Percentiles rank a stretch among this genome's conserved stretches.
Conservation (phyloP, 2,888 invertebrate genomes). For the Dolomedes plantarius region DNA sequence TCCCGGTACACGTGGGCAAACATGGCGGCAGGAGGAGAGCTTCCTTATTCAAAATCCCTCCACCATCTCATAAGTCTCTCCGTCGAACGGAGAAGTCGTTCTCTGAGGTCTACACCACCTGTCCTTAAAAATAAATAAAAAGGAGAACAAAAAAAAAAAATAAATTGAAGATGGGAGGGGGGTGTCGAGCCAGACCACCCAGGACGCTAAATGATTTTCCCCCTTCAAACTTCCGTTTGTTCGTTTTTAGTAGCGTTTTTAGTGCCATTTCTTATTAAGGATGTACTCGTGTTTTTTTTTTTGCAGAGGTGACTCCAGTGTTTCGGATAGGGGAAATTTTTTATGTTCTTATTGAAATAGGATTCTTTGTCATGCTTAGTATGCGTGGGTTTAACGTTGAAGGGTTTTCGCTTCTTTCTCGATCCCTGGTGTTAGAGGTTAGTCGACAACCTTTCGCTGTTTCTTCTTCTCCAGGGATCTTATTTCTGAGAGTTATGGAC, state of each 20-base stretch:
- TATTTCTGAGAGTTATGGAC: no score
- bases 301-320: background rate
- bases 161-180: slow-evolving; percentile 17
- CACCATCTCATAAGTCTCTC: background rate
- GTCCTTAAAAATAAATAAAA: slow-evolving; percentile 33
- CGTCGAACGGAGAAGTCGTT: slow-evolving; percentile 17
- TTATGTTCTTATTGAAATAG: background rate
- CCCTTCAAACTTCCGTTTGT: slow-evolving; percentile 59
- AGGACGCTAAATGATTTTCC: slow-evolving; percentile 34
- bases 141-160: slow-evolving; percentile 33
- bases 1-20: background rate
- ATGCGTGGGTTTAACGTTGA: slow-evolving; percentile 45
- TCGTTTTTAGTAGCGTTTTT: slow-evolving; percentile 53
- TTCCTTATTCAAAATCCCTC: background rate
- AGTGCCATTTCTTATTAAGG: slow-evolving; percentile 67
- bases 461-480: no score
- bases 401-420: slow-evolving; percentile 3
- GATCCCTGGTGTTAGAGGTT: background rate
- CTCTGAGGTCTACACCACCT: slow-evolving; percentile 42
- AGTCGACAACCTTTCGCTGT: no score
- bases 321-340: background rate
- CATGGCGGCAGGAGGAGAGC: background rate
- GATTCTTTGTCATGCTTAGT: background rate
- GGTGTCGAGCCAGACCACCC: slow-evolving; percentile 55
- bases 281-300: slow-evolving; percentile 15